These are phyloP conservation scores for Rhea pennata DNA, from an alignment of 2,113 vertebrate genomes.

Conservation along the genomic window DNA sequence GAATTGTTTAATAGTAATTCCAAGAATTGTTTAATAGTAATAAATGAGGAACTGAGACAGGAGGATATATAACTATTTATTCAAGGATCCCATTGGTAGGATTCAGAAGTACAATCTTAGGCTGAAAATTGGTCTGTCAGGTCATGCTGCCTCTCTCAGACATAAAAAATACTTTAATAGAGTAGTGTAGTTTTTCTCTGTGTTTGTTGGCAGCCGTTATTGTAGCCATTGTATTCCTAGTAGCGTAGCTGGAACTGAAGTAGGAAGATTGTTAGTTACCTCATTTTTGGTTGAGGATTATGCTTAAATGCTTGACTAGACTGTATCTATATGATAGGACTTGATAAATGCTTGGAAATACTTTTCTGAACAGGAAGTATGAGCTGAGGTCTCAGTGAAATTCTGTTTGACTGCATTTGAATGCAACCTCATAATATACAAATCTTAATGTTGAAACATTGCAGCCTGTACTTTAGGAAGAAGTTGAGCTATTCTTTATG, in stretches of 20 bases:
- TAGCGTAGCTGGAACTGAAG: neutral
- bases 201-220: neutral
- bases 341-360: neutral
- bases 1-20: neutral
- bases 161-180: neutral
- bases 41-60: neutral
- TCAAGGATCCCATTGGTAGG: neutral
- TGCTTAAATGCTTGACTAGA: neutral
- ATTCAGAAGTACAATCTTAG: neutral
- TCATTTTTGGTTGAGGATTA: neutral
- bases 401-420: neutral
- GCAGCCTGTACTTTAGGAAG: neutral
- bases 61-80: neutral
- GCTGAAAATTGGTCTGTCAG: neutral
- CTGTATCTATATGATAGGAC: fast-evolving
- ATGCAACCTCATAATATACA: neutral
- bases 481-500: neutral
- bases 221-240: neutral
- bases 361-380: neutral
- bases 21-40: neutral
- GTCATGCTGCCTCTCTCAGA: neutral
- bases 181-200: neutral
- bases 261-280: neutral
- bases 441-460: neutral
- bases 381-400: neutral